Conservation (phyloP, 2,113 vertebrate species). For the Rattus norvegicus region GRCr8 NC_086019.1:96716501-96717000, state of each 20-base stretch:
- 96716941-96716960: not conserved
- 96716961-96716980: not conserved
- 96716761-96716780: slow-evolving; percentile 72
- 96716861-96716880: slow-evolving; percentile 59
- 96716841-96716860: slow-evolving; percentile 72
- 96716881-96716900: slow-evolving; percentile 68
- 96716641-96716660: slow-evolving; percentile 77
- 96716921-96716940: not conserved
- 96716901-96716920: slow-evolving; percentile 32
- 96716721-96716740: slow-evolving; percentile 79
- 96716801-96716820: slow-evolving; percentile 58
- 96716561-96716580: not conserved
- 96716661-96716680: slow-evolving; percentile 80
- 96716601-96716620: slow-evolving; percentile 45
- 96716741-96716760: slow-evolving; percentile 77
- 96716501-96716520: not conserved
- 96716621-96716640: slow-evolving; percentile 58
- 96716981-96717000: not conserved
- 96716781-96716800: slow-evolving; percentile 71
- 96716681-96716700: slow-evolving; percentile 82
- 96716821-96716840: slow-evolving; percentile 61
- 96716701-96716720: slow-evolving; percentile 80
- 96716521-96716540: not conserved
- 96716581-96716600: slow-evolving; percentile 41
- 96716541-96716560: not conserved